These are phyloP conservation scores for Microvelia longipes DNA, from an alignment of 1,140 invertebrate species.

Conservation along the genomic window DNA sequence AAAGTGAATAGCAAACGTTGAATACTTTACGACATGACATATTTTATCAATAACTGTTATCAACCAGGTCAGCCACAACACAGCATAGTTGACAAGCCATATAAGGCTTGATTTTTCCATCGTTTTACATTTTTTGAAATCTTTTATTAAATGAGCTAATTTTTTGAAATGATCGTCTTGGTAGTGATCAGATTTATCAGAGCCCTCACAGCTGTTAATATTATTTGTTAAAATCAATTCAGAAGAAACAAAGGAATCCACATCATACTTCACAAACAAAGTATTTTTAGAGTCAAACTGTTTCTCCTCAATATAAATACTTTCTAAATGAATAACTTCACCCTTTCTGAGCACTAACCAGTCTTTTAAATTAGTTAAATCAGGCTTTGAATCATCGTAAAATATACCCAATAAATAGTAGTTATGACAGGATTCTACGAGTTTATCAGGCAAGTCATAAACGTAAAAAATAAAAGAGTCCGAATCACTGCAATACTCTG, in stretches of 20 bases:
- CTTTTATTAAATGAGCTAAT: neutral
- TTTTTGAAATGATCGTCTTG: neutral
- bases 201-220: too few relatives aligned
- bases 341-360: neutral
- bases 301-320: neutral
- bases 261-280: neutral
- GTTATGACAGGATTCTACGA: neutral
- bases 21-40: constrained; percentile 4
- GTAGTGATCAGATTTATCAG: neutral
- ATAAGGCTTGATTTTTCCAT: neutral
- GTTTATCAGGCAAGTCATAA: neutral
- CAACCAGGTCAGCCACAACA: neutral
- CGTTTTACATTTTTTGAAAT: neutral
- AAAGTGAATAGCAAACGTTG: constrained; percentile 7
- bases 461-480: neutral
- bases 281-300: neutral
- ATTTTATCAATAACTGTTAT: neutral
- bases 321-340: neutral
- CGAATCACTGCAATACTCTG: neutral
- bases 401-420: neutral
- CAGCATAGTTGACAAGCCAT: neutral
- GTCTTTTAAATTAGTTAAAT: neutral
- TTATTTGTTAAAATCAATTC: neutral
- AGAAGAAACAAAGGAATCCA: neutral
- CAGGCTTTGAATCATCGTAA: neutral